Evolutionary conservation across 1,140 invertebrate species (phyloP).

Genomic region (Cyclargus thomasi): DNA sequence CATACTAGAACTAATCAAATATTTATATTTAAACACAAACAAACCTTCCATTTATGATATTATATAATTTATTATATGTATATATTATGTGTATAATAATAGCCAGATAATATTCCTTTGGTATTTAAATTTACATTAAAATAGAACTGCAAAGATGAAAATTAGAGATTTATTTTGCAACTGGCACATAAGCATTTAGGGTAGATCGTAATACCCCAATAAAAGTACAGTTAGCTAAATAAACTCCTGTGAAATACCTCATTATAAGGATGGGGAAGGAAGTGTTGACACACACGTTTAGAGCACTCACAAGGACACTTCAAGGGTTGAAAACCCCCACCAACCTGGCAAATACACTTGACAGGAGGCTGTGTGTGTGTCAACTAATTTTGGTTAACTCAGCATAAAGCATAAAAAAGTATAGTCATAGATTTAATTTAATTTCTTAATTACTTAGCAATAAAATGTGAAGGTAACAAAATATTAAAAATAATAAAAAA

Average conservation of each 20-base stretch:
- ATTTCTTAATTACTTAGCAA: no score
- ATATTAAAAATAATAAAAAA: no score
- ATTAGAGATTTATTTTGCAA: not conserved
- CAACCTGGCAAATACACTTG: not conserved
- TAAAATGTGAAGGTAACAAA: no score
- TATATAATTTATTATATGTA: no score
- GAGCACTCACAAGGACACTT: conserved; percentile 1
- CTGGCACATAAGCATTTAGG: not conserved
- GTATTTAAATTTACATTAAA: no score
- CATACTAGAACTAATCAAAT: no score
- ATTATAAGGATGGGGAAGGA: not conserved
- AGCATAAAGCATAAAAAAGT: not conserved
- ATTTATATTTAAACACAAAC: no score
- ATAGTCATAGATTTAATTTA: no score
- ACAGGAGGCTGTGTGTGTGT: not conserved
- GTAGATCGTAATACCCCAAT: not conserved
- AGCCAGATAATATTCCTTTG: no score
- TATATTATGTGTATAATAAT: no score
- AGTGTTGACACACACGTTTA: conserved; percentile 3
- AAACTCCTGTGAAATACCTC: not conserved
- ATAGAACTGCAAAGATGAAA: not conserved
- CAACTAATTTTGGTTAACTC: not conserved
- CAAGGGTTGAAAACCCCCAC: conserved; percentile 2
- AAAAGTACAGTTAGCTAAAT: conserved; percentile 1
- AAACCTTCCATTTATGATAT: no score